Percentiles rank a stretch among this genome's conserved stretches.
phyloP scores from a whole-genome alignment of 2,888 invertebrate genomes.

The Taphrorychus bicolor region DNA sequence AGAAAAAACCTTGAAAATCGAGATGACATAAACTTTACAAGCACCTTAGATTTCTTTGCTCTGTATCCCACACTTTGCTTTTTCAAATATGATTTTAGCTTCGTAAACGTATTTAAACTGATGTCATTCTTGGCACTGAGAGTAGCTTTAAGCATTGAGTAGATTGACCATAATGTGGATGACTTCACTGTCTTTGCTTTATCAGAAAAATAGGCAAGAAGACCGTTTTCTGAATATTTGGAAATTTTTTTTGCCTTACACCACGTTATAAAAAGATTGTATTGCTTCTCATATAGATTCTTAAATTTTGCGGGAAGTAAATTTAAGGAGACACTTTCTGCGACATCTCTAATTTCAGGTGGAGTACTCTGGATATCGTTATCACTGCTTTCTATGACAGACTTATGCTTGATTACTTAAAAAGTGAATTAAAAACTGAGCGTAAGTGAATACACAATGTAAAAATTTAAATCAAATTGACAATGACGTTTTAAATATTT shows the following conservation, averaged over 20 bases:
- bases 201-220: no score
- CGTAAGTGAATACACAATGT: no score
- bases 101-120: constrained; percentile 38
- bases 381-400: neutral
- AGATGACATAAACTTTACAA: no score
- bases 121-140: constrained; percentile 11
- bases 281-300: neutral
- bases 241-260: constrained; percentile 21
- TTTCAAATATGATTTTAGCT: constrained; percentile 45
- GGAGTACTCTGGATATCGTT: no score
- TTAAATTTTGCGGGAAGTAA: neutral
- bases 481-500: no score
- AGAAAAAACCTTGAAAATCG: no score
- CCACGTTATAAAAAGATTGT: constrained; percentile 41
- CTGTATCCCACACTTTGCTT: constrained; percentile 44
- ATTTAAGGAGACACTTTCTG: no score
- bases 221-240: constrained; percentile 40
- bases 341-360: no score
- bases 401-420: neutral
- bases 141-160: constrained; percentile 16
- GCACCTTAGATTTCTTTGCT: constrained; percentile 48
- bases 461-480: no score
- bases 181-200: constrained; percentile 21
- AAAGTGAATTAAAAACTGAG: no score
- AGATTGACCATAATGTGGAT: constrained; percentile 8